Conservation (phyloP, 2,888 invertebrate species). For the Hedychridium roseum region DNA sequence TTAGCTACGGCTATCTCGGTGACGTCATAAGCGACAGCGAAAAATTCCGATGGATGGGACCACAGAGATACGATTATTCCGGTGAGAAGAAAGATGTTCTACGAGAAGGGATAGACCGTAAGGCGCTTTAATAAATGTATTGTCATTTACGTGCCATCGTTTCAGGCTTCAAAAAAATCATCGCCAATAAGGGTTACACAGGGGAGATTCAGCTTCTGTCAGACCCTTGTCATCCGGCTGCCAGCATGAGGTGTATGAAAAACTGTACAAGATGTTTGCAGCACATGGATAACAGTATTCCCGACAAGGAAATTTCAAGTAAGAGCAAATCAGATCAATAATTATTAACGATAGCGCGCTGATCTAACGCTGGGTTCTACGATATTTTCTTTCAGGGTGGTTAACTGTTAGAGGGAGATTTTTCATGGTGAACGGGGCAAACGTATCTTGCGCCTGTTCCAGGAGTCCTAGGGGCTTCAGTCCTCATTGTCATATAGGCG, state of each 20-base stretch:
- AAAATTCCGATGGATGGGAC: constrained; percentile 85
- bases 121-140: not conserved
- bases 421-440: constrained; percentile 80
- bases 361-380: not conserved
- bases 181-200: constrained; percentile 71
- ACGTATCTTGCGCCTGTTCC: constrained; percentile 79
- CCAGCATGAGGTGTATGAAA: constrained; percentile 65
- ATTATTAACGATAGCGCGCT: not conserved
- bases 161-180: constrained; percentile 70
- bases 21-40: constrained; percentile 84
- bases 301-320: constrained; percentile 56
- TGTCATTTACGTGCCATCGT: not conserved
- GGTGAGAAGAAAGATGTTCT: constrained; percentile 68
- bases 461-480: constrained; percentile 80
- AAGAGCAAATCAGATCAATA: constrained; percentile 19
- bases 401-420: constrained; percentile 75
- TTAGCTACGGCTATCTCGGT: constrained; percentile 87
- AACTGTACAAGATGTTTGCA: constrained; percentile 64
- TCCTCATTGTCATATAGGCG: constrained; percentile 80
- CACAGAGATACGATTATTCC: constrained; percentile 80
- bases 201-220: constrained; percentile 70
- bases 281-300: constrained; percentile 45
- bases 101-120: too few species aligned
- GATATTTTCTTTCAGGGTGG: constrained; percentile 65
- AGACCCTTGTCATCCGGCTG: constrained; percentile 62